Evolutionary conservation across 2,113 vertebrate species (phyloP).

Genomic region (Aphelocoma coerulescens): DNA sequence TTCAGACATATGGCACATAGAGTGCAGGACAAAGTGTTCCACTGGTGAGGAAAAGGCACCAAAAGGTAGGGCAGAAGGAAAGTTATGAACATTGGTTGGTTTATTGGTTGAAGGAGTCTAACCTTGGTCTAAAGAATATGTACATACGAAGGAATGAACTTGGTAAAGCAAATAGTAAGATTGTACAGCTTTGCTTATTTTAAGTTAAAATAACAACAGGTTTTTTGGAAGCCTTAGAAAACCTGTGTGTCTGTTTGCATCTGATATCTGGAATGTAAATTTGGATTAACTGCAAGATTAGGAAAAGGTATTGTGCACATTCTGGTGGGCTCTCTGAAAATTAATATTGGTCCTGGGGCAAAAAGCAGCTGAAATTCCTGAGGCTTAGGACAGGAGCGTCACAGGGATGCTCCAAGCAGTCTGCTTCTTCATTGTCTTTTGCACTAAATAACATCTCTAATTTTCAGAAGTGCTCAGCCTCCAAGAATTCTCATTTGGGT

Average conservation of each 20-base stretch:
- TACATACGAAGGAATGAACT: not conserved
- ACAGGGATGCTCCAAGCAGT: not conserved
- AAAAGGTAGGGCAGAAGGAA: not conserved
- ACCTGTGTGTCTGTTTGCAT: not conserved
- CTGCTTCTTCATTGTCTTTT: not conserved
- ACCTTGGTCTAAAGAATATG: not conserved
- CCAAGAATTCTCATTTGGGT: not conserved
- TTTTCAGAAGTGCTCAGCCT: not conserved
- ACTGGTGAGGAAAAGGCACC: not conserved
- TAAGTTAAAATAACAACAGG: not conserved
- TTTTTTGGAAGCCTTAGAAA: not conserved
- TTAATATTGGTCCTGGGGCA: not conserved
- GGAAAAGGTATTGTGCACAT: not conserved
- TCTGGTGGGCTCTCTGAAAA: not conserved
- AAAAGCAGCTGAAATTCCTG: not conserved
- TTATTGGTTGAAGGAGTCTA: not conserved
- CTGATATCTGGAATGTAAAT: not conserved
- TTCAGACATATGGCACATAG: fast-evolving
- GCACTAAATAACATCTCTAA: not conserved
- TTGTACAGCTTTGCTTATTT: not conserved
- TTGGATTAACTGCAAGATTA: not conserved
- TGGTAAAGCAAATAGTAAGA: not conserved
- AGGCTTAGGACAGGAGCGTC: not conserved
- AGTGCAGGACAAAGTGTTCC: not conserved
- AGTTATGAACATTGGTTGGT: not conserved